Evolutionary conservation across 2,797 vertebrate genomes (phyloP), one percentile per base, ranked within the genome.

Genomic region (Galaxias olidus): DNA sequence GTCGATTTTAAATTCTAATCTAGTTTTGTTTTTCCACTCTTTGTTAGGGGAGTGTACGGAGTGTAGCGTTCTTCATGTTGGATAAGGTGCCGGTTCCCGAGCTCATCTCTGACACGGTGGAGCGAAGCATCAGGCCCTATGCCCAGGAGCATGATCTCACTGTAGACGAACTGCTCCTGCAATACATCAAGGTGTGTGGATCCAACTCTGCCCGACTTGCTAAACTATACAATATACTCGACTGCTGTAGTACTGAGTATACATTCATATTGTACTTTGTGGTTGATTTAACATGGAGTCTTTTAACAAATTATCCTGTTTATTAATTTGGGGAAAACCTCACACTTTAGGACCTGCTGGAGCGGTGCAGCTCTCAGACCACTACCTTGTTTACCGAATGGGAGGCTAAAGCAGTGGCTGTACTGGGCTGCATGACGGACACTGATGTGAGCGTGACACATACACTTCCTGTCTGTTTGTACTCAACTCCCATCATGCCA

Each of bases 401-500:
- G 96, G 97, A 99, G 75, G 96, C 95, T 11, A 99, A 98, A 89
- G 95, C 95, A 0, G 93, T 98, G 63, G 94, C 96, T 4, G 93
- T 99, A 47, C 86, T 98, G 9, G 80, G 79, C 45, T 98, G 95
- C 68, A 94, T 99, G 84, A 91, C 90, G 0, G 93, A 96, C 71
- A 90, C 88, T 10, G 93, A 98, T 19, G 98, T 99, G 79, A 92
- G 96, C 50, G 4, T 13, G 11, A 51, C n/a, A 30, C 4, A 53
- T 18, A 3, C 30, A 30, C 30, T 30, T 30, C 30, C 30, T 30
- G 30, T 30, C 30, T 30, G 30, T 30, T 6, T 30, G 30, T 30
- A 30, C 30, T 3, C 30, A 30, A 2, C 30, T 30, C 30, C 30
- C 30, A 30, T 30, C 30, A 30, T 30, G 30, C 30, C 30, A 3